phyloP scores from a whole-genome alignment of 1,140 invertebrate genomes.

The Cotesia vestalis region DNA sequence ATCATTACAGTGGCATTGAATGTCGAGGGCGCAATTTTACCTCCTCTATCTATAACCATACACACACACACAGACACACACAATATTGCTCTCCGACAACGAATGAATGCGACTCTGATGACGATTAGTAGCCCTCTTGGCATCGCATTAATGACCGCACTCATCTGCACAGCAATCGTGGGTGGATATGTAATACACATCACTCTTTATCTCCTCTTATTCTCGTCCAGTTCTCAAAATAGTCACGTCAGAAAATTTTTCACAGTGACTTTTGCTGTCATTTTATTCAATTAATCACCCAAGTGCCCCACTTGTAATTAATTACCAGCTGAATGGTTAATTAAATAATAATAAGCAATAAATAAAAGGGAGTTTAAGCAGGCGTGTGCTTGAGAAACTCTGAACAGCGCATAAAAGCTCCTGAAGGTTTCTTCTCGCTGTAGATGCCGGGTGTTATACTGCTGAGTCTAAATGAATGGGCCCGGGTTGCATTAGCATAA shows the following conservation, averaged over 20 bases:
- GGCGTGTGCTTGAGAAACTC: too few relatives aligned
- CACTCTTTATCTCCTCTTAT: conserved; percentile 2
- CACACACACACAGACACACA: conserved; percentile 13
- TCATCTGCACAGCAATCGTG: conserved; percentile 29
- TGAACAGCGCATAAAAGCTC: too few relatives aligned
- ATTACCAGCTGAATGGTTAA: too few relatives aligned
- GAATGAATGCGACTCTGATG: conserved; percentile 56
- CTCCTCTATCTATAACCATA: conserved; percentile 41
- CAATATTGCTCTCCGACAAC: background rate
- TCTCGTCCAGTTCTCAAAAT: too few relatives aligned
- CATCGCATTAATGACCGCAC: conserved; percentile 53
- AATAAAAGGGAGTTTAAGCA: too few relatives aligned
- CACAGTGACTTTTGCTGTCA: too few relatives aligned
- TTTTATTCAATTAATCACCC: too few relatives aligned
- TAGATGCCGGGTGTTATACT: background rate
- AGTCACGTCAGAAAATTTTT: too few relatives aligned
- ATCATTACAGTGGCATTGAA: conserved; percentile 41
- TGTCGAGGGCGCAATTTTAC: conserved; percentile 49
- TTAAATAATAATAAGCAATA: too few relatives aligned
- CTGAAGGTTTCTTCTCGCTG: too few relatives aligned
- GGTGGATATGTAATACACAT: conserved; percentile 22
- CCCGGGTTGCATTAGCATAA: conserved; percentile 58
- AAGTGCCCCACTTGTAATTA: too few relatives aligned
- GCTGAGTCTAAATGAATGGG: conserved; percentile 49
- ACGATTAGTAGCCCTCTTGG: conserved; percentile 54